Conservation (phyloP, 2,888 invertebrate genomes). For the Pinctada fucata region DNA sequence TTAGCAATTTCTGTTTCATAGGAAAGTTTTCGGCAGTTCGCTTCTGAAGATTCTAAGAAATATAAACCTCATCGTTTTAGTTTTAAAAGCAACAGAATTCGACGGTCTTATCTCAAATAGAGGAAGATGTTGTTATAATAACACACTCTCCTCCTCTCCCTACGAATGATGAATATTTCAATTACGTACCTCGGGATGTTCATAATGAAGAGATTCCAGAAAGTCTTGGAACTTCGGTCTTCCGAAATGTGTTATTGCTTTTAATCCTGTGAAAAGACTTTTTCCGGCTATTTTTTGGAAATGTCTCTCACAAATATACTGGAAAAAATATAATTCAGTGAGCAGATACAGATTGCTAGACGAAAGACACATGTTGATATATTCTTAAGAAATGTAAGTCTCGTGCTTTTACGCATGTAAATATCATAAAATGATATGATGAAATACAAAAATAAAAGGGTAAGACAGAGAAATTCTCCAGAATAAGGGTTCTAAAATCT, state of each 20-base stretch:
- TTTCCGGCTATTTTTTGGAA: conserved; percentile 81
- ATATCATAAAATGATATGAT: background rate
- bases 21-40: no score
- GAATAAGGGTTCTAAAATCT: no score
- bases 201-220: conserved; percentile 78
- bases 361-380: background rate
- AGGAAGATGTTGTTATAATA: no score
- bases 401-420: background rate
- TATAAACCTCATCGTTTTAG: no score
- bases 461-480: no score
- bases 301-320: conserved; percentile 83
- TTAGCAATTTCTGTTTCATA: no score
- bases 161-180: background rate
- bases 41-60: no score
- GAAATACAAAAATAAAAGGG: background rate
- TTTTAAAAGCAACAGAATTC: no score
- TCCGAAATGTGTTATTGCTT: conserved; percentile 82
- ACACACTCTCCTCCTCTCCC: background rate
- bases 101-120: no score
- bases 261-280: conserved; percentile 82
- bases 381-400: background rate
- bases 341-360: background rate
- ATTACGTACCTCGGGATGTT: conserved; percentile 76
- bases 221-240: conserved; percentile 80
- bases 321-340: conserved; percentile 34